Percentiles rank a stretch among this genome's conserved stretches.
Evolutionary conservation across 2,797 vertebrate genomes (phyloP).

Genomic region (Podarcis siculus): DNA sequence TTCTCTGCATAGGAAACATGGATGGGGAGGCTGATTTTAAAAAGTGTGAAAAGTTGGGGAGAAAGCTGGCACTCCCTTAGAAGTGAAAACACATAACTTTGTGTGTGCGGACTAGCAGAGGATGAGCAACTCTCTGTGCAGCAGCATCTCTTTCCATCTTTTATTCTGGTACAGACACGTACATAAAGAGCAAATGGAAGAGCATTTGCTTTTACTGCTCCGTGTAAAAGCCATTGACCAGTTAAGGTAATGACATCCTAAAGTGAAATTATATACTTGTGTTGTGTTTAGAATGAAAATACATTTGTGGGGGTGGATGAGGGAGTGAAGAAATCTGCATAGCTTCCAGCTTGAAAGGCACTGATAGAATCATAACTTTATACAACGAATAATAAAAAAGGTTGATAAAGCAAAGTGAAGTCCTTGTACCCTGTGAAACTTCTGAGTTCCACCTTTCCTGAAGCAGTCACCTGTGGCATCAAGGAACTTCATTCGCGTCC

Average conservation of each 20-base stretch:
- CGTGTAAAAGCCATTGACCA: neutral
- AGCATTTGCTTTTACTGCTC: neutral
- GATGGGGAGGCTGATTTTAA: neutral
- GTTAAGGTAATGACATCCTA: neutral
- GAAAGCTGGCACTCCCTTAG: neutral
- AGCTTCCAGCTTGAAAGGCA: neutral
- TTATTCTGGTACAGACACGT: neutral
- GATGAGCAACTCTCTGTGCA: neutral
- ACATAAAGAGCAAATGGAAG: neutral
- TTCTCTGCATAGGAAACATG: neutral
- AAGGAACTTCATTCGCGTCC: too few species aligned
- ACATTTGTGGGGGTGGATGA: neutral
- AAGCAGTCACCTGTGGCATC: too few species aligned
- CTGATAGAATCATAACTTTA: neutral
- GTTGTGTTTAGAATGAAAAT: neutral
- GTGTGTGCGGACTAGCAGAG: neutral
- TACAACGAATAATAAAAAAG: neutral
- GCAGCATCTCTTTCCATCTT: neutral
- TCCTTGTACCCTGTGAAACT: neutral
- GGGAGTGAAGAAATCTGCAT: neutral
- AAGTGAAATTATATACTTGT: neutral
- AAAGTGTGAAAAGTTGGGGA: neutral
- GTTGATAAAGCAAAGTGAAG: neutral
- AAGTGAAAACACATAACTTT: neutral
- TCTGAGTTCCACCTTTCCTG: neutral